A percentile compares a stretch with the other conserved stretches of the same genome.
phyloP scores from a whole-genome alignment of 2,797 vertebrate genomes.

The Crocodylus rhombifer region DNA sequence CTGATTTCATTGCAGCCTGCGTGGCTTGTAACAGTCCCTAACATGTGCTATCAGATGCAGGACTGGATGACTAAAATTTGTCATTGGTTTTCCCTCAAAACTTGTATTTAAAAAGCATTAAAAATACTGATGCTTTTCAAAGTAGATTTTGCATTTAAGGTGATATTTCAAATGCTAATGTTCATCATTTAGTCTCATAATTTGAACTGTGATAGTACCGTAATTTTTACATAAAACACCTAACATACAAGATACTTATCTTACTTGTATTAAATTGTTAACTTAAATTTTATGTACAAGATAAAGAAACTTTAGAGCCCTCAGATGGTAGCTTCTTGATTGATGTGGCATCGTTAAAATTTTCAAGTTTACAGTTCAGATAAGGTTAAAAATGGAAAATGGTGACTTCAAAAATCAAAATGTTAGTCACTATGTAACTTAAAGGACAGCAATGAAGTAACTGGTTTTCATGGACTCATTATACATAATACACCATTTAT shows the following conservation, averaged over 20 bases:
- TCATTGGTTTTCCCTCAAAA: no score
- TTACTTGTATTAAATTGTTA: not conserved
- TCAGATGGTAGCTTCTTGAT: conserved; percentile 77
- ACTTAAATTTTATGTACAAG: conserved; percentile 45
- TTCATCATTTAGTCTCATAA: not conserved
- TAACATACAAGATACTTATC: not conserved
- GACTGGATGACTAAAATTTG: not conserved
- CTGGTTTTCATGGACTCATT: not conserved
- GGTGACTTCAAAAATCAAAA: conserved; percentile 36
- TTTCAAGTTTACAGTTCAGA: conserved; percentile 77
- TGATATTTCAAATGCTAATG: not conserved
- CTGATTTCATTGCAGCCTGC: not conserved
- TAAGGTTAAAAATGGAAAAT: conserved; percentile 84
- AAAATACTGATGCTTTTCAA: not conserved
- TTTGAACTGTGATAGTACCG: not conserved
- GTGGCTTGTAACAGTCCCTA: rapidly evolving
- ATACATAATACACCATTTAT: conserved; percentile 19
- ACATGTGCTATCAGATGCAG: not conserved
- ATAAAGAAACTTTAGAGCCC: conserved; percentile 87
- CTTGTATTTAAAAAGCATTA: no score
- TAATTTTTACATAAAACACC: not conserved
- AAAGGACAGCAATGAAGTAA: not conserved
- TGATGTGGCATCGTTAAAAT: conserved; percentile 65
- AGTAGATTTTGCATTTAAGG: not conserved
- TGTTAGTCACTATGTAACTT: not conserved